Base-by-base conservation (phyloP, 2,797 vertebrate species). In the Lagodon rhomboides region DNA sequence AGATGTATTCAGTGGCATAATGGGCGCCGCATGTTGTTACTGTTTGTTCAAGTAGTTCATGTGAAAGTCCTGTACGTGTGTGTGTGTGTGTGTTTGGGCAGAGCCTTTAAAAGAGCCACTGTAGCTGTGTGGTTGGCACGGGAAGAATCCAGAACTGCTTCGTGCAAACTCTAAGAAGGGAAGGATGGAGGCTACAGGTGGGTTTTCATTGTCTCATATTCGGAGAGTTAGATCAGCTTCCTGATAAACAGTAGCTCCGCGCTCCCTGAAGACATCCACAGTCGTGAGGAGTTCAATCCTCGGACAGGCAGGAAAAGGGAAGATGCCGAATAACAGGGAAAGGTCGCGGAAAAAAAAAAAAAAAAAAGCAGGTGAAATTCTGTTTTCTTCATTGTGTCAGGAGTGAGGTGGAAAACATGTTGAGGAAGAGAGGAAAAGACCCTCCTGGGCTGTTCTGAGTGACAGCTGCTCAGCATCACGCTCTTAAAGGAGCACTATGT, bases 1-100 rank as follows among this genome's bases (percentile, higher is more conserved):
- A 9, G 16, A 51, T 73, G 27, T 12, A 49, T 72, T 49, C 41
- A 23, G 3, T 4, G 20, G 16, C 11, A 69, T 50, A 11, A 68
- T 73, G 3, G 0, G 27, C 67, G 75, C 73, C 83, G 87, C 91
- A 85, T 90, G 85, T 91, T 84, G 78, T 51, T 50, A 55, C 77
- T 82, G 70, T 90, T 79, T 86, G 83, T 64, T 72, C 67, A 65
- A 85, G 73, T 65, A 70, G 68, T 78, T 82, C 77, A 82, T 53
- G 82, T 89, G 78, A 79, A 90, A 78, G 64, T 83, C 61, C 69
- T 68, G 56, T 59, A 54, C 62, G 64, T 16, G 41, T 16, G 7
- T 20, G 49, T 38, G 30, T 34, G 30, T 34, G 30, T 34, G 30
- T 34, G 30, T 34, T 5, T n/a, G 6, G 17, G 46, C 68, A 56